Base-by-base conservation (phyloP, 2,888 invertebrate species). In the Sycophila texana region DNA sequence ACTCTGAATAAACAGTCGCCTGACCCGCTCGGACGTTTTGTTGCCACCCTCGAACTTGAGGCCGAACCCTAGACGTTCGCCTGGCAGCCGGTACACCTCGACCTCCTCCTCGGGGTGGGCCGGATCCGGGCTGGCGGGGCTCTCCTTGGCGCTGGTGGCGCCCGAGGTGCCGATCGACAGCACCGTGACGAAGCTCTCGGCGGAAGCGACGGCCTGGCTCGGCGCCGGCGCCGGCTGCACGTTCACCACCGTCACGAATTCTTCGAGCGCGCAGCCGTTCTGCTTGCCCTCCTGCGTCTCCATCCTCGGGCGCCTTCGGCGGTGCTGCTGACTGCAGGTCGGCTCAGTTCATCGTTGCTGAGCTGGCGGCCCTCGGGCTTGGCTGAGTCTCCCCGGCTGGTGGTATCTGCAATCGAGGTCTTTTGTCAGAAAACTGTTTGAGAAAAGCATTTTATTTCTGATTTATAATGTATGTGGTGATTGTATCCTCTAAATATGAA, bases 31-130 rank as follows among this genome's bases (percentile, higher is more conserved):
- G 13, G 93, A 93, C 53, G 95, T 95, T 84, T 96, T 95, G 57
- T 95, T 95, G 16, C 97, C 97, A 60, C 97, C 97, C 91, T 98
- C 97, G 88, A 98, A 97, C 89, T 97, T 97, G 0, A 98, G 91
- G 0, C 97, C 97, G 87, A 98, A 95, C 1, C 98, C 98, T 10
- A 98, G 92, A 57, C 97, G 94, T 87, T 98, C 98, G 0, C 98
- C 98, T 0, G 97, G 96, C 74, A 98, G 93, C 83, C 98, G 93
- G 85, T 95, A 96, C 71, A 98, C 95, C 74, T 94, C 92, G 55
- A 98, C 95, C 87, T 95, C 94, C 85, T 96, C 96, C 92, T 83
- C 94, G 92, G 82, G 91, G 89, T 84, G 92, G 7, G 80, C 83
- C 89, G 79, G 82, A 55, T 81, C 87, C 75, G 85, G 88, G 18